These are phyloP conservation scores for Hyphantria cunea DNA, from an alignment of 1,140 invertebrate species.

Conservation along the genomic window DNA sequence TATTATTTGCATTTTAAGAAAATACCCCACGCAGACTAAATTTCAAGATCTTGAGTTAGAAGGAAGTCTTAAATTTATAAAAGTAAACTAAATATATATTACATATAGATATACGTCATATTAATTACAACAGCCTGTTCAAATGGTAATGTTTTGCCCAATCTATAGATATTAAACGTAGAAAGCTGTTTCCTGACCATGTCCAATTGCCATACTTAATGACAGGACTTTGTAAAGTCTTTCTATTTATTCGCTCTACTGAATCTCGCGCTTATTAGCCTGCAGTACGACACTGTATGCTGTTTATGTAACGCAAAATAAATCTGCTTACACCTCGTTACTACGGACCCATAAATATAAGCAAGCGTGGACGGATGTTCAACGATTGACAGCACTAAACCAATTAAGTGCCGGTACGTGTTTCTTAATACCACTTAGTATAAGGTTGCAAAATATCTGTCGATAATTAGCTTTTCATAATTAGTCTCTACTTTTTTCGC, in stretches of 20 bases:
- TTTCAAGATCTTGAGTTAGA: too few relatives aligned
- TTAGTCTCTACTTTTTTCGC: neutral
- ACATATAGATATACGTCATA: too few relatives aligned
- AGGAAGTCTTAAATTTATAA: too few relatives aligned
- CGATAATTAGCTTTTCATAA: neutral
- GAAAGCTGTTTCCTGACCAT: neutral
- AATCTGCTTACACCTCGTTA: constrained; percentile 10
- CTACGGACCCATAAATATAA: neutral
- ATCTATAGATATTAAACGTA: neutral
- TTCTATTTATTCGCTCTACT: constrained; percentile 18
- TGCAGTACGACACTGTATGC: constrained; percentile 7
- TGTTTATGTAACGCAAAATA: constrained; percentile 20
- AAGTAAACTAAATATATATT: too few relatives aligned
- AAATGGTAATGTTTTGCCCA: neutral
- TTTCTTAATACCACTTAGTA: constrained; percentile 11
- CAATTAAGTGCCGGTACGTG: constrained; percentile 10
- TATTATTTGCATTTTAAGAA: too few relatives aligned
- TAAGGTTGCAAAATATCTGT: too few relatives aligned
- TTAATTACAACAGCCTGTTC: neutral
- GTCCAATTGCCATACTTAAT: constrained; percentile 1
- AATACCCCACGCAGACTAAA: too few relatives aligned
- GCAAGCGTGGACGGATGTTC: neutral
- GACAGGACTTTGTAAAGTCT: constrained; percentile 9
- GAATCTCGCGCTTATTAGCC: constrained; percentile 12
- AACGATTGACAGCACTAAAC: constrained; percentile 4